Evolutionary conservation across 1,140 invertebrate genomes (phyloP), one percentile per base, ranked within the genome.

Genomic region (Chironomus striatipennis): DNA sequence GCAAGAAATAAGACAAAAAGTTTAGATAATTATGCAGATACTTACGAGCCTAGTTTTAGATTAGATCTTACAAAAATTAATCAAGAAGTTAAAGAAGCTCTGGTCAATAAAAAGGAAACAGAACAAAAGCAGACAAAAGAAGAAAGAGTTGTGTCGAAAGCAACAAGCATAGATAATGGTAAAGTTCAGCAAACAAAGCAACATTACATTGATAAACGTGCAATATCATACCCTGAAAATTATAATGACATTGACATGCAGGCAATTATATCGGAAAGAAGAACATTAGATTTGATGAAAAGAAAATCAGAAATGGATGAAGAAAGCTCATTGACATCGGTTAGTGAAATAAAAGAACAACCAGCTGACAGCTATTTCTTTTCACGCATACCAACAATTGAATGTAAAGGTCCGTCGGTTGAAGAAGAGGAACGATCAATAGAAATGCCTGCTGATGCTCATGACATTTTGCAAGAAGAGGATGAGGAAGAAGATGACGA

Each of bases 1-100:
- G 83, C 86, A 3, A 87, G 89, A 79, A 83, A 84, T 3, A 88
- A 89, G 79, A 85, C 87, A 0, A 87, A 88, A 78, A 87, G 87
- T 75, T 83, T 88, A 17, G 86, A 87, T 77, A 78, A 75, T 70
- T 70, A 70, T 70, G n/a, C 18, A 5, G 65, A 70, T 70, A 17
- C 65, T 20, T 4, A 18, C 10, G 65, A 70, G 17, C 65, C 65
- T 70, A 74, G 79, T 80, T 18, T 80, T 79, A 8, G 75, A 79
- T 70, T 80, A 77, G 21, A 79, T 82, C 0, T 78, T 77, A 43
- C 80, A 80, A 74, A 79, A 79, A 70, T 75, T 18, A 70, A 70
- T 18, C 65, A 18, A 70, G 65, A 70, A 70, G 65, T 70, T 1
- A 21, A 70, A 7, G 17, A 70, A 1, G 65, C 20, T 21, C n/a